Percentiles rank a stretch among this genome's conserved stretches.
These are phyloP conservation scores for Athalia cordata DNA, from an alignment of 2,888 invertebrate genomes.

Conservation along the genomic window DNA sequence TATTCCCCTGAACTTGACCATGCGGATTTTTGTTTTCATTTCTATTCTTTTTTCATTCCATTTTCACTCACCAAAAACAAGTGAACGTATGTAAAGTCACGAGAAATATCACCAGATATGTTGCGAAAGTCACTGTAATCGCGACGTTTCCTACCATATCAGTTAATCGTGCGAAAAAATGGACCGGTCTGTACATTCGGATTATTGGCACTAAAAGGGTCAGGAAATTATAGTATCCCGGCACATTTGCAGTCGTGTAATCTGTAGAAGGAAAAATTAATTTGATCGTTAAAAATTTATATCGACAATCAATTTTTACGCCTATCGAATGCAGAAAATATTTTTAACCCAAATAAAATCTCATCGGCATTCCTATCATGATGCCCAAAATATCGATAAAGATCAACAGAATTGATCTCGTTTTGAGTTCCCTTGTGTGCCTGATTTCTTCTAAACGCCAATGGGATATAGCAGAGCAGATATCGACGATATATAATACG, in stretches of 20 bases:
- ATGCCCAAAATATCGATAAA: conserved; percentile 31
- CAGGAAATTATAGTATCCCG: conserved; percentile 23
- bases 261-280: background rate
- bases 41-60: no score
- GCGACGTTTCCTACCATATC: conserved; percentile 36
- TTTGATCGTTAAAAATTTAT: background rate
- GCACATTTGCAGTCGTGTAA: conserved; percentile 6
- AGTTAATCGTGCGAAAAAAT: conserved; percentile 11
- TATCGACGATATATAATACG: conserved; percentile 21
- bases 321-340: background rate
- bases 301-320: background rate
- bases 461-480: conserved; percentile 35
- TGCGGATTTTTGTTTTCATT: background rate
- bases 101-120: conserved; percentile 28
- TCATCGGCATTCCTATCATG: conserved; percentile 24
- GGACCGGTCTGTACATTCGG: conserved; percentile 32
- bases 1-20: background rate
- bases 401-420: conserved; percentile 34
- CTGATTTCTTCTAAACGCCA: conserved; percentile 38
- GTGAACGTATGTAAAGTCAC: conserved; percentile 33
- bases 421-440: conserved; percentile 12
- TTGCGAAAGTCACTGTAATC: conserved; percentile 20
- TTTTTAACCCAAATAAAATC: conserved; percentile 1
- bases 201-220: conserved; percentile 10
- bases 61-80: conserved; percentile 21